These are phyloP conservation scores for Sepioteuthis lessoniana DNA, from an alignment of 2,888 invertebrate genomes.

Conservation along the genomic window DNA sequence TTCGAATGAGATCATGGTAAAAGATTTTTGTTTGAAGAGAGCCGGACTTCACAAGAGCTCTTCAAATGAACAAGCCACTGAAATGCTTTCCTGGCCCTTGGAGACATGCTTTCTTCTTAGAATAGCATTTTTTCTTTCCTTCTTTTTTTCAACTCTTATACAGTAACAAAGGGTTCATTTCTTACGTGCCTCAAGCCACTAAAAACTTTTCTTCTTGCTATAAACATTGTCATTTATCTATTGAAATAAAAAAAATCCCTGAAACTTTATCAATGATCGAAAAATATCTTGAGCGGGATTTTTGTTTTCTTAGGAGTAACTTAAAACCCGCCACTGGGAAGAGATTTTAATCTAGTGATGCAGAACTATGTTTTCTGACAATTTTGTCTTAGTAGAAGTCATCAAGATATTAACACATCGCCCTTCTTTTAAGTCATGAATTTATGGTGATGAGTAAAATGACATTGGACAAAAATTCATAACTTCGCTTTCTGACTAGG, in stretches of 20 bases:
- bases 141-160: background rate
- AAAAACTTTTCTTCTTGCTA: background rate
- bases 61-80: background rate
- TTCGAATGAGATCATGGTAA: background rate
- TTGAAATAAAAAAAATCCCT: background rate
- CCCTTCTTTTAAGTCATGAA: no score
- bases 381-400: no score
- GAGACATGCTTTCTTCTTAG: background rate
- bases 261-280: background rate
- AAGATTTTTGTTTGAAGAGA: background rate
- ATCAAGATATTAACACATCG: no score
- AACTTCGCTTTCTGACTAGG: no score
- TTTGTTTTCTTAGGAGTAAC: no score
- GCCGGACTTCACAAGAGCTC: background rate
- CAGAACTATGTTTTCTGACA: no score
- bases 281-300: background rate
- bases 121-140: background rate
- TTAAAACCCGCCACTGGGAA: no score
- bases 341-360: no score
- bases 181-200: background rate
- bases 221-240: background rate
- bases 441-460: no score
- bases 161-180: background rate
- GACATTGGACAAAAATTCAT: no score
- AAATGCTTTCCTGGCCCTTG: background rate